Conservation (phyloP, 2,888 invertebrate genomes). For the Microctonus hyperodae region DNA sequence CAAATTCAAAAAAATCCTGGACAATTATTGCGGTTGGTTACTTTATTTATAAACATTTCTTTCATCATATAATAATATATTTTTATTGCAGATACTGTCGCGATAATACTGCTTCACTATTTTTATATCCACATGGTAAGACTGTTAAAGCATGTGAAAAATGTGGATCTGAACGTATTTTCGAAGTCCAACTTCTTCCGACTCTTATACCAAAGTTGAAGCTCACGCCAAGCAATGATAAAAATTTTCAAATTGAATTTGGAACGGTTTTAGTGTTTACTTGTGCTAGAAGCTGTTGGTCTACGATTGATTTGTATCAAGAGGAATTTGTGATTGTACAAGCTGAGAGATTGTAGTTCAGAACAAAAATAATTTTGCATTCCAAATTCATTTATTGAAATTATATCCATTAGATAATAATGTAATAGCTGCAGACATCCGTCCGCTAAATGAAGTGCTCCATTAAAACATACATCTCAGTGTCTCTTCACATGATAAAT, state of each 20-base stretch:
- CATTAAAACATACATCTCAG: neutral
- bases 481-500: neutral
- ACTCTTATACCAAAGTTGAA: slow-evolving; percentile 77
- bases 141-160: slow-evolving; percentile 68
- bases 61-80: neutral
- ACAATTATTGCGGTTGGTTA: slow-evolving; percentile 78
- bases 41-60: slow-evolving; percentile 19
- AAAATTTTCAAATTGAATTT: slow-evolving; percentile 72
- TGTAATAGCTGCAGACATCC: slow-evolving; percentile 1
- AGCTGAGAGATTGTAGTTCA: slow-evolving; percentile 68
- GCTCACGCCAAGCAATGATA: slow-evolving; percentile 65
- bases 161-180: slow-evolving; percentile 76
- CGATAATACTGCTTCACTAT: slow-evolving; percentile 71
- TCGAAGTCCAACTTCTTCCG: slow-evolving; percentile 86
- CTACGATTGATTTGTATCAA: slow-evolving; percentile 70
- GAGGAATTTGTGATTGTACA: slow-evolving; percentile 80
- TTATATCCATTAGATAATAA: neutral
- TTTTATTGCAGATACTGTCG: slow-evolving; percentile 74
- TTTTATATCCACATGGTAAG: slow-evolving; percentile 72
- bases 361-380: neutral
- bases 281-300: slow-evolving; percentile 87
- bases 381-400: neutral
- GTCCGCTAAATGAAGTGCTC: slow-evolving; percentile 7
- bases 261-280: slow-evolving; percentile 87
- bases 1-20: slow-evolving; percentile 79